phyloP scores from a whole-genome alignment of 2,113 vertebrate species.

The Pangasianodon hypophthalmus region DNA sequence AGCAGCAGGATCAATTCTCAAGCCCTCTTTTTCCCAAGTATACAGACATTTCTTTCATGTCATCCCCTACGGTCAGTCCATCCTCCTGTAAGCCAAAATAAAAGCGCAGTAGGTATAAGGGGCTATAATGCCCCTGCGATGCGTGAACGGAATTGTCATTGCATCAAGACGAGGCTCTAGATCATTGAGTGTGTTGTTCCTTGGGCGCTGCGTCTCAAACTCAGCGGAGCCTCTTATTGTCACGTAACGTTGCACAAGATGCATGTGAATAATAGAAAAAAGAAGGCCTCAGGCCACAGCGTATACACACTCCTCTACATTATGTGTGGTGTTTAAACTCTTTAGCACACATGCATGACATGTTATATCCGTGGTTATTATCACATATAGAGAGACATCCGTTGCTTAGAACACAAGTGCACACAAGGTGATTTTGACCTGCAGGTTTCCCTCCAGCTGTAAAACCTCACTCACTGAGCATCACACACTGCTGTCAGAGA shows the following conservation, averaged over 20 bases:
- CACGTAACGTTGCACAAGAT: conserved; percentile 5
- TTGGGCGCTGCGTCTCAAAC: neutral
- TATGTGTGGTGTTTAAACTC: too few species aligned
- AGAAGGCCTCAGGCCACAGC: neutral
- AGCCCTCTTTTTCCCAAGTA: neutral
- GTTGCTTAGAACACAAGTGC: neutral
- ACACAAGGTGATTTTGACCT: neutral
- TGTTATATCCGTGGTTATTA: neutral
- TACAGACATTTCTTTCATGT: neutral
- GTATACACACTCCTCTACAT: neutral
- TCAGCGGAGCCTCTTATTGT: neutral
- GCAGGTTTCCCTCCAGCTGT: neutral
- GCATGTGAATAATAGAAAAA: neutral
- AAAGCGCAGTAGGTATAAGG: neutral
- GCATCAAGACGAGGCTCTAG: conserved; percentile 23
- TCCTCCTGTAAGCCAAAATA: conserved; percentile 21
- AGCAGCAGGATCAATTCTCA: conserved; percentile 26
- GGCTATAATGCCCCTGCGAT: neutral
- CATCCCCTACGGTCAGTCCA: neutral
- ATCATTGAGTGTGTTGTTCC: conserved; percentile 27
- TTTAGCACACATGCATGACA: neutral
- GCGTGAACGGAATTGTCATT: conserved; percentile 10
- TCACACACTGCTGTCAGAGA: neutral
- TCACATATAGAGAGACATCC: neutral
- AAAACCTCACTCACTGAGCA: neutral